Evolutionary conservation across 1,140 invertebrate genomes (phyloP), one percentile per base, ranked within the genome.

Genomic region (Asbolus verrucosus): DNA sequence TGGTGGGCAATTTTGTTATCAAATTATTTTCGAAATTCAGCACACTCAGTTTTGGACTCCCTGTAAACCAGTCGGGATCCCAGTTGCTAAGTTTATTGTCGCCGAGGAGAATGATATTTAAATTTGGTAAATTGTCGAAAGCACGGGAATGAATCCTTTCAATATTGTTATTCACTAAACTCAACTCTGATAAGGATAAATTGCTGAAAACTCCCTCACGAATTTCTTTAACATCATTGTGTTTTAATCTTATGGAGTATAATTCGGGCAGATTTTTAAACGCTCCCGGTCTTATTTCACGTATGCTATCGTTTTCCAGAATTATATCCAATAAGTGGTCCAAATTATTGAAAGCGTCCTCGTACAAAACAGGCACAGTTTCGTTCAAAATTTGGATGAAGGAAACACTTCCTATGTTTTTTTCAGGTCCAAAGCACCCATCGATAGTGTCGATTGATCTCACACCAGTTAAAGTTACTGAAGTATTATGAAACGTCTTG

Each of bases 341-440:
- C 31, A 80, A 72, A 54, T 79, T 73, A 6, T 73, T 63, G 27
- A 80, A 75, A 1, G 79, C 73, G 13, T 73, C 73, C 43, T 72
- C 73, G 41, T 73, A 78, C 6, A 80, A 59, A 13, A 75, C 67
- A n/a, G 78, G 76, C 11, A 80, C 75, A 15, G 68, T 71, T 69
- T 78, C 72, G 62, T 80, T 74, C 1, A 76, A 70, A 6, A 80
- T 78, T 43, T 78, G 76, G 21, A 80, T 75, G 14, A 71, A 74
- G 2, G 77, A 75, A 1, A 78, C 76, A 50, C 75, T 76, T 24
- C 78, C 69, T 8, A 80, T 43, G 2, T 72, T 46, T 15, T 75
- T 77, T 5, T 54, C 70, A 4, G 77, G 77, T 36, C 75, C 73
- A 24, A 80, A 77, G 68, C 79, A 80, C n/a, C 79, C 79, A 15